A percentile compares a stretch with the other conserved stretches of the same genome.
Conservation (phyloP, 1,140 invertebrate species). For the Popillia japonica region DNA sequence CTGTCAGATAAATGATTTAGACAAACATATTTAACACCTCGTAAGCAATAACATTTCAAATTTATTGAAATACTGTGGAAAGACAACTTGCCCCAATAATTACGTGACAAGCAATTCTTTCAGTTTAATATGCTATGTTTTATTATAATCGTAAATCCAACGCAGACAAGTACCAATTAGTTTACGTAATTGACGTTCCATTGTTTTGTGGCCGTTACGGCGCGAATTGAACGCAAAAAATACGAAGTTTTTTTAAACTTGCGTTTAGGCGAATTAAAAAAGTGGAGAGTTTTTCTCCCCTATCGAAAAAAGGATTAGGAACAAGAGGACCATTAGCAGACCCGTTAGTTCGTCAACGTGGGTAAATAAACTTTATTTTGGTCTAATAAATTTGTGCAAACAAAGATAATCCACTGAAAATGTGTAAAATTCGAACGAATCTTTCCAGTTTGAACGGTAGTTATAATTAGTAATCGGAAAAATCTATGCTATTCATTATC, state of each 20-base stretch:
- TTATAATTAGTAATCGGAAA: no score
- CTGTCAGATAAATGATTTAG: no score
- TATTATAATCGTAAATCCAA: not conserved
- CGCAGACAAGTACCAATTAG: not conserved
- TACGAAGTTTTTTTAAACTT: slow-evolving; percentile 24
- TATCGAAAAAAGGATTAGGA: slow-evolving; percentile 22
- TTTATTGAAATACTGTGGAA: no score
- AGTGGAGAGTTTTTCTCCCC: not conserved
- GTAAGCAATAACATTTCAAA: no score
- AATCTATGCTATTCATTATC: no score
- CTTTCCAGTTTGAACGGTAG: no score
- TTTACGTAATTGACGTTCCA: slow-evolving; percentile 27
- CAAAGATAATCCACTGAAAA: no score
- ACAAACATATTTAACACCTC: no score
- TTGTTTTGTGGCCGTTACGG: not conserved
- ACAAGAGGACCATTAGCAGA: slow-evolving; percentile 11
- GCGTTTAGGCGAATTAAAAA: not conserved
- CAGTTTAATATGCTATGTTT: not conserved
- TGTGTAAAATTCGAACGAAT: no score
- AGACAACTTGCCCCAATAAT: not conserved
- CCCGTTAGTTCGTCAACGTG: not conserved
- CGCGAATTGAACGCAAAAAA: not conserved
- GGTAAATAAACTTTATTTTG: slow-evolving; percentile 2
- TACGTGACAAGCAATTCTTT: not conserved
- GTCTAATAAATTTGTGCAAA: not conserved